Evolutionary conservation across 2,113 vertebrate genomes (phyloP).

Genomic region (Callopanchax toddi): DNA sequence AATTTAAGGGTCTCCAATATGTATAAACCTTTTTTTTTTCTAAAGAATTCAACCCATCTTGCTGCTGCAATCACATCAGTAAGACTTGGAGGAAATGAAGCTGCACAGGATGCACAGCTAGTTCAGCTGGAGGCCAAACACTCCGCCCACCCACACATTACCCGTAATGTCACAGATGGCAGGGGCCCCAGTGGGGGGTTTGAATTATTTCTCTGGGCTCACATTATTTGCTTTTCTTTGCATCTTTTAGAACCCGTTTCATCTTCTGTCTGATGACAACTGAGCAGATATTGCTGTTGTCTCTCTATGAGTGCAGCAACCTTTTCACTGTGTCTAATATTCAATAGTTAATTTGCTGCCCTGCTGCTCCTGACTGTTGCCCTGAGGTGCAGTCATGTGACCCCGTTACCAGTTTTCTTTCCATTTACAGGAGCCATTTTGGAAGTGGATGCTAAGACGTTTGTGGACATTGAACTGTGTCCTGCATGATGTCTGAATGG

Average conservation of each 20-base stretch:
- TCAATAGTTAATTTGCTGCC: constrained; percentile 75
- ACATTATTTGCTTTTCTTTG: constrained; percentile 42
- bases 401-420: constrained; percentile 37
- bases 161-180: constrained; percentile 67
- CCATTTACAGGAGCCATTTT: constrained; percentile 60
- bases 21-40: constrained; percentile 18
- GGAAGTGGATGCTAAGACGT: constrained; percentile 29
- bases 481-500: background rate
- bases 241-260: constrained; percentile 38
- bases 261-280: constrained; percentile 34
- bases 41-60: constrained; percentile 2
- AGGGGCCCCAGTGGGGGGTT: constrained; percentile 45
- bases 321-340: constrained; percentile 60
- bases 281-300: constrained; percentile 29
- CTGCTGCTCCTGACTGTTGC: constrained; percentile 58
- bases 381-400: constrained; percentile 50
- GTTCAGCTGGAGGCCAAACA: constrained; percentile 61
- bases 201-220: constrained; percentile 52
- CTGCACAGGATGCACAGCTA: constrained; percentile 41
- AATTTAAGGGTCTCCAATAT: constrained; percentile 15
- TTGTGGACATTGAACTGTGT: constrained; percentile 12
- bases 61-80: constrained; percentile 34
- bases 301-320: constrained; percentile 48
- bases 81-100: constrained; percentile 51
- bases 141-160: constrained; percentile 57